Conservation (phyloP, 2,797 vertebrate genomes). For the Selene dorsalis region DNA sequence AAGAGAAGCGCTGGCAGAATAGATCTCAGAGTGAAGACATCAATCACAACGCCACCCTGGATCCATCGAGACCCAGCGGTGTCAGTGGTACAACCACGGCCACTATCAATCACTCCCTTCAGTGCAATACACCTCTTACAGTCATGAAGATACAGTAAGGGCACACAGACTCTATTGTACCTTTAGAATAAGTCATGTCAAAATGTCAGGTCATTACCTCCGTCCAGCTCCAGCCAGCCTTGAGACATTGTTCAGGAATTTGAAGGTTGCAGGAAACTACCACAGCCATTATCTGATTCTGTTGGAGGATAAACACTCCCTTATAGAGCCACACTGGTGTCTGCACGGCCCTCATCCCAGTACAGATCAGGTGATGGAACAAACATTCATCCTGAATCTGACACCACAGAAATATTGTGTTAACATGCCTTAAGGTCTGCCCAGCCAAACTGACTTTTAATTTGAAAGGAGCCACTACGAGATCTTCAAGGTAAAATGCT, state of each 20-base stretch:
- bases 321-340: not conserved
- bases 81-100: conserved; percentile 42
- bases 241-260: not conserved
- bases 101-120: conserved; percentile 59
- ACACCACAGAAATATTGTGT: no score
- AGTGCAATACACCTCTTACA: conserved; percentile 17
- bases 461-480: not conserved
- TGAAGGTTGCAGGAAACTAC: not conserved
- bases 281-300: not conserved
- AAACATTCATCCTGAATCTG: no score
- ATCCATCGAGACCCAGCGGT: conserved; percentile 34
- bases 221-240: not conserved
- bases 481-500: not conserved
- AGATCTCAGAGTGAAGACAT: conserved; percentile 49
- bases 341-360: not conserved
- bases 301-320: not conserved
- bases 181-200: not conserved
- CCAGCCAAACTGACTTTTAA: not conserved
- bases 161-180: not conserved
- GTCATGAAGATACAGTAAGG: conserved; percentile 24
- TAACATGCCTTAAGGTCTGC: no score
- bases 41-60: conserved; percentile 40
- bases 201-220: conserved; percentile 7
- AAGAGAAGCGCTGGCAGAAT: conserved; percentile 28
- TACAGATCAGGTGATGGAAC: no score